Percentiles rank a stretch among this genome's conserved stretches.
phyloP scores from a whole-genome alignment of 2,888 invertebrate species.

The Panorpa germanica region DNA sequence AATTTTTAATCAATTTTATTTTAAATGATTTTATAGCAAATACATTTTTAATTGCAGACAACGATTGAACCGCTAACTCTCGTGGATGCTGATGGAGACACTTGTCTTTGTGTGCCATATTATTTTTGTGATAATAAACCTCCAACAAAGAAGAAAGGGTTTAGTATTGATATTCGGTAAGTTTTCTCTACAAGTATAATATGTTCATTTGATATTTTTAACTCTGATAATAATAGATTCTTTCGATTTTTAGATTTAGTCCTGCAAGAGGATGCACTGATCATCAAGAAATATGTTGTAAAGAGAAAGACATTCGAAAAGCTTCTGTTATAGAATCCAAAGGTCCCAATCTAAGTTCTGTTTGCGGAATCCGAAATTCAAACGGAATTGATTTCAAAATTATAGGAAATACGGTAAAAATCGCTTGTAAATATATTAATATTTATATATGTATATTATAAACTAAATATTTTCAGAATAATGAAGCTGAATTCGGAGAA shows the following conservation, averaged over 20 bases:
- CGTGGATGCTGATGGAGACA: conserved; percentile 24
- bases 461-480: conserved; percentile 25
- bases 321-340: conserved; percentile 20
- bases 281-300: too few species aligned
- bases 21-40: too few species aligned
- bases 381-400: conserved; percentile 36
- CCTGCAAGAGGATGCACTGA: too few species aligned
- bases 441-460: too few species aligned
- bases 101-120: conserved; percentile 65
- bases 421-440: conserved; percentile 8
- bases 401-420: conserved; percentile 26
- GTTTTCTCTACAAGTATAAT: conserved; percentile 3
- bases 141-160: conserved; percentile 32
- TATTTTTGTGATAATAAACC: conserved; percentile 47
- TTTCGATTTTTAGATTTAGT: conserved; percentile 42
- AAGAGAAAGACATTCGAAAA: too few species aligned
- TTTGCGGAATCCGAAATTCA: conserved; percentile 38
- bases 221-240: conserved; percentile 34
- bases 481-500: conserved; percentile 61
- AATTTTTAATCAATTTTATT: too few species aligned
- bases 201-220: conserved; percentile 8
- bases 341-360: conserved; percentile 22
- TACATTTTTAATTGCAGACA: too few species aligned
- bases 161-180: conserved; percentile 55
- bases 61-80: conserved; percentile 17